Percentiles rank a stretch among this genome's conserved stretches.
phyloP scores from a whole-genome alignment of 2,888 invertebrate species.

The Ditula angustiorana region DNA sequence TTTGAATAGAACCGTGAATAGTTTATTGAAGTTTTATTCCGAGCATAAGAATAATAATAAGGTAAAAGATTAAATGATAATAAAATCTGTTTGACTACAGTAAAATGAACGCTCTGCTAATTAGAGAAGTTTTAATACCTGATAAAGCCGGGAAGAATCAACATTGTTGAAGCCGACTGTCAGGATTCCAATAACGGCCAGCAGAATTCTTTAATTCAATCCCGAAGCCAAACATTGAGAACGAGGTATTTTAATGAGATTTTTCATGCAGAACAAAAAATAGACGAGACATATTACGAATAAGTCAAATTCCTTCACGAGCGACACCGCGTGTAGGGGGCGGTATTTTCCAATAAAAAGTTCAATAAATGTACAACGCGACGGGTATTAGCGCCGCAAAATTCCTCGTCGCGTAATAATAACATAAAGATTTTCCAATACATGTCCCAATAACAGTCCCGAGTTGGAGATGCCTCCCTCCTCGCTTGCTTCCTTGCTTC shows the following conservation, averaged over 20 bases:
- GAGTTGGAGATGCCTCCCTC: constrained; percentile 40
- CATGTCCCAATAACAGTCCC: constrained; percentile 64
- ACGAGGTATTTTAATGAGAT: constrained; percentile 60
- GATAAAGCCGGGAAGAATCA: constrained; percentile 32
- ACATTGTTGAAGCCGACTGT: constrained; percentile 26
- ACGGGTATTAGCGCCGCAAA: constrained; percentile 72
- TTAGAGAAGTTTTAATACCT: constrained; percentile 35
- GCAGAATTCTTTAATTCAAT: constrained; percentile 41
- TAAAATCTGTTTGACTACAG: constrained; percentile 6
- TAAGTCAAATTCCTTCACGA: constrained; percentile 46
- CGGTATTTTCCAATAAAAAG: constrained; percentile 78
- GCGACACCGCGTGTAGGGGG: constrained; percentile 55
- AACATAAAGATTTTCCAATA: constrained; percentile 79
- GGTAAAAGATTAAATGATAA: neutral
- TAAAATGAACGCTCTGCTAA: constrained; percentile 19
- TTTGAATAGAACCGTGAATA: neutral
- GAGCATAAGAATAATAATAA: neutral
- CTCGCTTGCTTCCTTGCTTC: constrained; percentile 43
- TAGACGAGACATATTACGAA: constrained; percentile 40
- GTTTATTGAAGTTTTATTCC: neutral
- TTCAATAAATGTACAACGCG: constrained; percentile 71
- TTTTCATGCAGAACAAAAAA: constrained; percentile 46
- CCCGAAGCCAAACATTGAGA: constrained; percentile 42
- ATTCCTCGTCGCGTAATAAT: constrained; percentile 74
- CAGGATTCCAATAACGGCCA: constrained; percentile 35